Base-by-base conservation (phyloP, 2,113 vertebrate genomes). In the Hemichromis elongatus region DNA sequence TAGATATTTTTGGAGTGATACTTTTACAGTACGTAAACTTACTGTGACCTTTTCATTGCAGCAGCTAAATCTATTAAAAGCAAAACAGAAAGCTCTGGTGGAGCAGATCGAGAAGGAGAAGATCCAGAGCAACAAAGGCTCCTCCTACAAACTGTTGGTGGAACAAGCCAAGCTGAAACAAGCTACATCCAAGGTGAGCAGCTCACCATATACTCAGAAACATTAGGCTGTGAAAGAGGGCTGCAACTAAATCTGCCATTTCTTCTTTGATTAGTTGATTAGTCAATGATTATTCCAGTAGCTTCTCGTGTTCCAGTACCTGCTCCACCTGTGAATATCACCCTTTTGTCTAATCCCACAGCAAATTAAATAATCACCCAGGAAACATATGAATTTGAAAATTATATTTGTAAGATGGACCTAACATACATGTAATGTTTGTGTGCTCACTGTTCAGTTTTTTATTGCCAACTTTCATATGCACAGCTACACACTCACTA, bases 91-190 rank as follows among this genome's bases (percentile, higher is more conserved):
- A 96, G 98, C 98, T 96, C 96, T 99, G 96, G 98, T 99, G 92
- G 99, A 99, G 95, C 99, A 99, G 93, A 99, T 99, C 83, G 99
- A 99, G 96, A 99, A 99, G 96, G 99, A 99, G 96, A 99, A 99
- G 97, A 98, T 99, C 94, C 99, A 99, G 93, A 99, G 98, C 97
- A 99, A 98, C 97, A 99, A 99, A 95, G 98, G 98, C 94, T 99
- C 98, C 88, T 99, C 98, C 86, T 99, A 99, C 95, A 99, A 99
- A 95, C 97, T 99, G 92, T 96, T 99, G 94, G 98, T 99, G 94
- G 99, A 99, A 89, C 99, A 99, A 95, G 98, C 99, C 96, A 99
- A 99, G 95, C 97, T 99, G 91, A 99, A 99, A 92, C 99, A 99
- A 95, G 98, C 98, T 90, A 99, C 99, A 63, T 99, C 99, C 90